phyloP scores from a whole-genome alignment of 2,797 vertebrate genomes.

The Sebastes diaconus region DNA sequence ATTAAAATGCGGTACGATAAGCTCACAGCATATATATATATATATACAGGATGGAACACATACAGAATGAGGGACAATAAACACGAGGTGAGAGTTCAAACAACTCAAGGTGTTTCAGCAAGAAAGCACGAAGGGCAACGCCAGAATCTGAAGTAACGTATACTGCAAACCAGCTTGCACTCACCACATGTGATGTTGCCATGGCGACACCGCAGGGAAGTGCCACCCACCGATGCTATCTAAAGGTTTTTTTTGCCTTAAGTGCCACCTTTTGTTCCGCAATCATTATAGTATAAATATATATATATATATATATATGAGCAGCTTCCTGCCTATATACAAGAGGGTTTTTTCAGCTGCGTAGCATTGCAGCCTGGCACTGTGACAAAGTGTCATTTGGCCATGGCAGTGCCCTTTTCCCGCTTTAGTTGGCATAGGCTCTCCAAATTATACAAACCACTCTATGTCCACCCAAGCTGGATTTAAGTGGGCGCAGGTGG shows the following conservation, averaged over 20 bases:
- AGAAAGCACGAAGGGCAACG: neutral
- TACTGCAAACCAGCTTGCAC: neutral
- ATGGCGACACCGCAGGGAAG: slow-evolving; percentile 51
- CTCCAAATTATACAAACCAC: slow-evolving; percentile 21
- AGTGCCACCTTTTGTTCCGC: slow-evolving; percentile 44
- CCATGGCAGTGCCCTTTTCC: slow-evolving; percentile 44
- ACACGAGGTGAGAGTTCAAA: slow-evolving; percentile 1
- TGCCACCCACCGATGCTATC: slow-evolving; percentile 40
- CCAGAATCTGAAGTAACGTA: neutral
- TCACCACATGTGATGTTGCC: slow-evolving; percentile 39
- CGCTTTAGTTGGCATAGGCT: slow-evolving; percentile 20
- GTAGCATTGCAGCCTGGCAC: neutral
- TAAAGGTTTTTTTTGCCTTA: slow-evolving; percentile 47
- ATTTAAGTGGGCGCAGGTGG: slow-evolving; percentile 46
- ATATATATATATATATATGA: no score
- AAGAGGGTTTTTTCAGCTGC: neutral
- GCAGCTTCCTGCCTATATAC: neutral
- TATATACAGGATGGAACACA: neutral
- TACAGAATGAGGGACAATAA: neutral
- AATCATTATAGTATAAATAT: slow-evolving; percentile 22
- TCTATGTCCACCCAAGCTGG: slow-evolving; percentile 30
- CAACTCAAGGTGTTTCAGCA: neutral
- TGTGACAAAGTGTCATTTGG: slow-evolving; percentile 56
- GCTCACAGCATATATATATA: neutral
- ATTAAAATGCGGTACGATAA: neutral